phyloP scores from a whole-genome alignment of 2,888 invertebrate species.

The Endomychus coccineus region DNA sequence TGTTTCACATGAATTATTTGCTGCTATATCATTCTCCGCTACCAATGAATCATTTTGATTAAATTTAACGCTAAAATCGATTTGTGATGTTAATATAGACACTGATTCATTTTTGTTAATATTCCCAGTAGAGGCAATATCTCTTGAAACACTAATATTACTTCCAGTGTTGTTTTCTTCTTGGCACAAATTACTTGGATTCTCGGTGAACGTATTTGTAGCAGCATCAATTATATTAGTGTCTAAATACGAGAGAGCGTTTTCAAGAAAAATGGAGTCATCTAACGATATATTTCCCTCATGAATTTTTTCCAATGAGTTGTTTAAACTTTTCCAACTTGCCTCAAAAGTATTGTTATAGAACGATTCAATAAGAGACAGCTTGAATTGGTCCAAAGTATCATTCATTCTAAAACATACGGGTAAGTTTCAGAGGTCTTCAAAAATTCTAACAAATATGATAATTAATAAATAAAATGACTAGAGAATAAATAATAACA shows the following conservation, averaged over 20 bases:
- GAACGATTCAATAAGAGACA: constrained; percentile 19
- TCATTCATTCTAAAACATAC: constrained; percentile 31
- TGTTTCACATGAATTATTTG: not conserved
- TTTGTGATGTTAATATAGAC: no score
- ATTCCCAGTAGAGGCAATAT: constrained; percentile 1
- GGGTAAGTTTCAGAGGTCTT: no score
- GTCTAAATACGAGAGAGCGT: constrained; percentile 7
- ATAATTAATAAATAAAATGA: no score
- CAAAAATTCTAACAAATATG: no score
- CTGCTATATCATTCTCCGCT: no score
- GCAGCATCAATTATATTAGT: not conserved
- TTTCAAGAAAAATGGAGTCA: constrained; percentile 30
- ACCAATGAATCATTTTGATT: no score
- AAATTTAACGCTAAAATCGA: no score
- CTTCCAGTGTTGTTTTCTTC: not conserved
- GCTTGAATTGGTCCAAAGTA: constrained; percentile 32
- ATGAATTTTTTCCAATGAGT: constrained; percentile 2
- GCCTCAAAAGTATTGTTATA: constrained; percentile 7
- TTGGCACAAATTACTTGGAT: constrained; percentile 3
- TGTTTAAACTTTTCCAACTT: constrained; percentile 10
- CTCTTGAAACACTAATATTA: not conserved
- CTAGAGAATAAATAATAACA: no score
- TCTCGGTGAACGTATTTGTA: not conserved
- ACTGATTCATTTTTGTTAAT: no score
- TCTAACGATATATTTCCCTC: constrained; percentile 29